phyloP scores from a whole-genome alignment of 92 coral and sea anemone genomes.

The Paragorgia papillata region DNA sequence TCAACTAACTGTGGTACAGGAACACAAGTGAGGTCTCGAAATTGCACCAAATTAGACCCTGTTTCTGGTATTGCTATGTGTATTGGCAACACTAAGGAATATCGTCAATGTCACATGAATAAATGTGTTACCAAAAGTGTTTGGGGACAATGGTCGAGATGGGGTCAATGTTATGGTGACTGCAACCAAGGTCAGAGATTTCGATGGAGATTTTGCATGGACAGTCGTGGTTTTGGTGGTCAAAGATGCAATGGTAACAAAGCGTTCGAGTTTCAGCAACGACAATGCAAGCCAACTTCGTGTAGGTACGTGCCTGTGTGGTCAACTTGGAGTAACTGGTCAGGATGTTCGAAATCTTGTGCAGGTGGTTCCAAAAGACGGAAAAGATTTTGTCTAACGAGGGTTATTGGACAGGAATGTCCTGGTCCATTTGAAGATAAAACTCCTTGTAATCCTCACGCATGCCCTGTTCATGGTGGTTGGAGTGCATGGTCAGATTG shows the following conservation, averaged over 20 bases:
- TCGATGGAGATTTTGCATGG: conserved; percentile 78
- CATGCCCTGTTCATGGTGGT: conserved; percentile 53
- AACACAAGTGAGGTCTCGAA: conserved; percentile 60
- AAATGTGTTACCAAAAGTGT: conserved; percentile 46
- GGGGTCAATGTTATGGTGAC: conserved; percentile 76
- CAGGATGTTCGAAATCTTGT: conserved; percentile 78
- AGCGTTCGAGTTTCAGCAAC: conserved; percentile 63
- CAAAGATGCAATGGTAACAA: conserved; percentile 56
- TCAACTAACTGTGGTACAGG: conserved; percentile 74
- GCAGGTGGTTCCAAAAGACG: conserved; percentile 67
- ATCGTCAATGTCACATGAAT: conserved; percentile 44
- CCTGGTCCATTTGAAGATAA: conserved; percentile 65
- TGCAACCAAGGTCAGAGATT: conserved; percentile 80
- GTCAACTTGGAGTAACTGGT: conserved; percentile 90
- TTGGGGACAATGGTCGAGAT: conserved; percentile 71
- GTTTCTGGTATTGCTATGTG: conserved; percentile 40
- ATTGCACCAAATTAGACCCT: conserved; percentile 56
- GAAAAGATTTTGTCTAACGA: conserved; percentile 70
- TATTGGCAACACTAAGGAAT: conserved; percentile 51
- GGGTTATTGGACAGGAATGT: conserved; percentile 69
- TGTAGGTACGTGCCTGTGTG: conserved; percentile 76
- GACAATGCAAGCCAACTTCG: conserved; percentile 60
- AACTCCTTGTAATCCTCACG: conserved; percentile 54
- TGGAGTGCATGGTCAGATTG: conserved; percentile 38
- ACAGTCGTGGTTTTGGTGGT: conserved; percentile 44